phyloP scores from a whole-genome alignment of 2,113 vertebrate genomes.

The Triplophysa siluroides region DNA sequence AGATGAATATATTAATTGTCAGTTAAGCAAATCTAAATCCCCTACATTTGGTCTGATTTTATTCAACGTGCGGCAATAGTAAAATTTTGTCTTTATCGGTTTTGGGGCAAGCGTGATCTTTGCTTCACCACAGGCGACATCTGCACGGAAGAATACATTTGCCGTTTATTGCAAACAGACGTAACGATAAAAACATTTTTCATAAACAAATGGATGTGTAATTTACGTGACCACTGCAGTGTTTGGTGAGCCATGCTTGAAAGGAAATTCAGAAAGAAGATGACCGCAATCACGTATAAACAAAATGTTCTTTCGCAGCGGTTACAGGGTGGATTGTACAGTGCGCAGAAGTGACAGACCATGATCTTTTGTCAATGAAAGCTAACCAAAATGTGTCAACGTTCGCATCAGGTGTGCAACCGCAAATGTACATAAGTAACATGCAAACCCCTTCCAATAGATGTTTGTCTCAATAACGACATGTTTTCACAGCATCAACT shows the following conservation, averaged over 20 bases:
- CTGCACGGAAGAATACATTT: constrained; percentile 46
- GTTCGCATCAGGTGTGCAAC: constrained; percentile 53
- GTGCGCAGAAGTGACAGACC: constrained; percentile 46
- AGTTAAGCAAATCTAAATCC: constrained; percentile 58
- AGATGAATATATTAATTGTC: constrained; percentile 51
- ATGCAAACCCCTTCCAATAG: constrained; percentile 42
- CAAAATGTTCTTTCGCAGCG: constrained; percentile 59
- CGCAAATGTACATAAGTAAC: constrained; percentile 45
- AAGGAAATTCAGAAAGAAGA: constrained; percentile 45
- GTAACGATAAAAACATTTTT: constrained; percentile 66
- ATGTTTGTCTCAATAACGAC: constrained; percentile 29
- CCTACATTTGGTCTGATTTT: constrained; percentile 53
- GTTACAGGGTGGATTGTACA: constrained; percentile 36
- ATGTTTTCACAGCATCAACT: background rate
- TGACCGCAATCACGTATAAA: constrained; percentile 60
- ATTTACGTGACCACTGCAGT: constrained; percentile 52
- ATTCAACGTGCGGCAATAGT: constrained; percentile 51
- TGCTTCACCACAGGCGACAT: constrained; percentile 51
- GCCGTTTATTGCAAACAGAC: constrained; percentile 70
- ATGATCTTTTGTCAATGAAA: constrained; percentile 54
- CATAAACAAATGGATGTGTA: constrained; percentile 74
- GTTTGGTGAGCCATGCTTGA: constrained; percentile 52
- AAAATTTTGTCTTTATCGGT: constrained; percentile 48
- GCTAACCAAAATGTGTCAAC: constrained; percentile 47
- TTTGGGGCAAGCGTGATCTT: constrained; percentile 56